phyloP scores from a whole-genome alignment of 2,113 vertebrate genomes.

The Henicopernis longicauda region DNA sequence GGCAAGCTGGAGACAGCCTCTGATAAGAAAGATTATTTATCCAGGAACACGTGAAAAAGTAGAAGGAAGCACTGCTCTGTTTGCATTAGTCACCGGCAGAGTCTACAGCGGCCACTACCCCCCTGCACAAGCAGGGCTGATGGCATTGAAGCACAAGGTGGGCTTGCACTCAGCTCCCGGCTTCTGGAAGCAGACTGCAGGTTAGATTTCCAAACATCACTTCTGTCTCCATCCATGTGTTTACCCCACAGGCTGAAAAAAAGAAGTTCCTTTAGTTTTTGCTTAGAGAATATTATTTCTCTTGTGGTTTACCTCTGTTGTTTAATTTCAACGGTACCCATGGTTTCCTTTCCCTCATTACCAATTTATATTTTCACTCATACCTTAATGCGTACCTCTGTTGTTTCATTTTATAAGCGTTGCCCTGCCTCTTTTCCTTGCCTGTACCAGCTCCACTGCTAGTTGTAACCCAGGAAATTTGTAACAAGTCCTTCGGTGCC shows the following conservation, averaged over 20 bases:
- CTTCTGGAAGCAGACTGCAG: background rate
- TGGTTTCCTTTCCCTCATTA: background rate
- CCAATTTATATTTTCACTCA: background rate
- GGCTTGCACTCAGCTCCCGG: background rate
- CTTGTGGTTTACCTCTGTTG: background rate
- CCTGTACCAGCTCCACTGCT: background rate
- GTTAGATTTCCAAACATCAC: background rate
- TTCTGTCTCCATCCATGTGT: background rate
- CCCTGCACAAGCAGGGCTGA: background rate
- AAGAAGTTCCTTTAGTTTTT: background rate
- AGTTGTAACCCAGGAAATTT: background rate
- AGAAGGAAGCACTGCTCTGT: background rate
- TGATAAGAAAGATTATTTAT: background rate
- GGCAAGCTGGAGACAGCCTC: background rate
- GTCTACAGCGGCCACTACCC: background rate
- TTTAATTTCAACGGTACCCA: background rate
- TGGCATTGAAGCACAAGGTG: background rate
- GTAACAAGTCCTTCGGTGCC: accelerated
- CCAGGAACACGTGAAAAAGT: background rate
- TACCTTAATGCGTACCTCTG: background rate
- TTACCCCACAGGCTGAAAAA: background rate
- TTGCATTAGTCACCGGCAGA: background rate
- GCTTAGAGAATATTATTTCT: background rate
- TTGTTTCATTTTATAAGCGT: background rate
- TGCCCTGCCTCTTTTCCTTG: background rate